These are phyloP conservation scores for Leucophenga montana DNA, from an alignment of 2,888 invertebrate species.

Conservation along the genomic window DNA sequence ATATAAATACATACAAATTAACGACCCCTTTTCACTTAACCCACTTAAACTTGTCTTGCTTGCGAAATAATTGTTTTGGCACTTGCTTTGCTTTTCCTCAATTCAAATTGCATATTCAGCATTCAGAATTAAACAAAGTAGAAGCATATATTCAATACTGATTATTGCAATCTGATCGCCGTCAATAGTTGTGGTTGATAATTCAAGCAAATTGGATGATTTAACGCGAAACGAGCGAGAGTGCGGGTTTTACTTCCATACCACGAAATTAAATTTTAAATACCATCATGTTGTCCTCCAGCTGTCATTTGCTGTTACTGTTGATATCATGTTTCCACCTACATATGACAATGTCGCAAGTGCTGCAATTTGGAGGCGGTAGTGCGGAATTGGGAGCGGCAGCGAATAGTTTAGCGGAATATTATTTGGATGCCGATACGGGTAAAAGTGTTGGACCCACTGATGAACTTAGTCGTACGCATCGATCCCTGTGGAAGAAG, in stretches of 20 bases:
- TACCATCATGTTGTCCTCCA: neutral
- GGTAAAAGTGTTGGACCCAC: slow-evolving; percentile 53
- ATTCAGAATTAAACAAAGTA: neutral
- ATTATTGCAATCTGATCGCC: slow-evolving; percentile 44
- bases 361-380: neutral
- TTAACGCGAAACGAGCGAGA: slow-evolving; percentile 6
- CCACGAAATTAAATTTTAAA: neutral
- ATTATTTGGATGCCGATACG: slow-evolving; percentile 56
- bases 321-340: slow-evolving; percentile 14
- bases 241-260: neutral
- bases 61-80: slow-evolving; percentile 7
- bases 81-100: slow-evolving; percentile 19
- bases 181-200: slow-evolving; percentile 48
- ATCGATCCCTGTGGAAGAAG: slow-evolving; percentile 56
- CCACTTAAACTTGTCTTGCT: neutral
- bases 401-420: slow-evolving; percentile 49
- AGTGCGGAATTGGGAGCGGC: slow-evolving; percentile 29
- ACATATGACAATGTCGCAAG: neutral
- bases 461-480: slow-evolving; percentile 51
- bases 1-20: neutral
- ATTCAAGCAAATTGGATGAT: slow-evolving; percentile 37
- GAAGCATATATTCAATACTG: slow-evolving; percentile 13
- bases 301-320: neutral
- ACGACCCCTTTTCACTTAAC: neutral
- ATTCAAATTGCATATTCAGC: slow-evolving; percentile 5